Base-by-base conservation (phyloP, 2,888 invertebrate genomes). In the Ornithoptera priamus region DNA sequence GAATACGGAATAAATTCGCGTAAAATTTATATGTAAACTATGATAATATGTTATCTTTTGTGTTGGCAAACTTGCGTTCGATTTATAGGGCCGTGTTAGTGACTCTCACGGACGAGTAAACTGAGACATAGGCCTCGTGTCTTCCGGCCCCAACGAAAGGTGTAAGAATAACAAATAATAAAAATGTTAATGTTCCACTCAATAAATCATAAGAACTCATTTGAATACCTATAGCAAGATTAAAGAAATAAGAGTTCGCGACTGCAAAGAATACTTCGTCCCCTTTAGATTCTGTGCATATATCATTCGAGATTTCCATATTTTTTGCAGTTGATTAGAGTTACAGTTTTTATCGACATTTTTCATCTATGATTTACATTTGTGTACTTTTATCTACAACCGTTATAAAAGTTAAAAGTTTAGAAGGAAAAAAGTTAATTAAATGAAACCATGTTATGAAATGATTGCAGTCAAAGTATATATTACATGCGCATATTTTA, bases 141-240 rank as follows among this genome's bases (percentile, higher is more conserved):
- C 92, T 92, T 90, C 92, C 92, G 90, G 89, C 90, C 91, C 89
- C 81, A 84, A 77, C 82, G 82, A 87, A 88, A 89, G 88, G 88
- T 89, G 88, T 87, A 92, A 93, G 89, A 93, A 93, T 93, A 93
- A 93, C 93, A 93, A 93, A 93, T 93, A 93, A 93, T 93, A 92
- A 93, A 93, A 92, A 93, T 93, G 93, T 87, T 88, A 93, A 93
- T 93, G 90, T 91, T 92, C 93, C 93, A 93, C 93, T 93, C 93
- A 91, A 93, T 93, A 93, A 93, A 93, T 93, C 93, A 93, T 90
- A 89, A 87, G 87, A 79, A 82, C 90, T 92, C 91, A 92, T 93
- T 92, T 92, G 91, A 90, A 92, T 92, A 89, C 89, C 82, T 89
- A 90, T 91, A 80, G 85, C 81, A 83, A 87, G 90, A 91, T 92